Conservation (phyloP, 2,888 invertebrate species). For the Macrophya annulata region DNA sequence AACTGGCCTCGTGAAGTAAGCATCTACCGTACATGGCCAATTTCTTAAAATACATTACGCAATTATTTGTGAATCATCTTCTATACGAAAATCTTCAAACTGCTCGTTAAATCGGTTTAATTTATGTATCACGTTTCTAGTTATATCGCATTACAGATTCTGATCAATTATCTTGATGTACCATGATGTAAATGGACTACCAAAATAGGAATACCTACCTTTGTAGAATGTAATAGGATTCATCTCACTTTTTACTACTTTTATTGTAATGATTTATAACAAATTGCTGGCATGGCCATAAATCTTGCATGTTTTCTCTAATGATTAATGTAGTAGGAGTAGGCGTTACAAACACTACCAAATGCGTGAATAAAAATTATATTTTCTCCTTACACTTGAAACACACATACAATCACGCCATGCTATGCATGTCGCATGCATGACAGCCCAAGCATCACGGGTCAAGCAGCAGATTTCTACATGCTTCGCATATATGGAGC, state of each 20-base stretch:
- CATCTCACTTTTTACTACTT: constrained; percentile 48
- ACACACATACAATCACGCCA: constrained; percentile 56
- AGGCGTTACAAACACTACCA: constrained; percentile 40
- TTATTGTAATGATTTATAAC: constrained; percentile 4
- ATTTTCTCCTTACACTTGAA: constrained; percentile 68
- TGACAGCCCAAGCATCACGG: constrained; percentile 72
- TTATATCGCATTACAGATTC: neutral
- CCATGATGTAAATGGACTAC: neutral
- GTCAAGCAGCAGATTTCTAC: constrained; percentile 69
- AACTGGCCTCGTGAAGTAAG: neutral
- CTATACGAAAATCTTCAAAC: neutral
- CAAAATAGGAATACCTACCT: neutral
- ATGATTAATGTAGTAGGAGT: constrained; percentile 66
- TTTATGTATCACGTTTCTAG: constrained; percentile 7
- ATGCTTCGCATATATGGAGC: constrained; percentile 76
- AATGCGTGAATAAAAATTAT: constrained; percentile 61
- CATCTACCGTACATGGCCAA: neutral
- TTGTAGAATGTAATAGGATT: neutral
- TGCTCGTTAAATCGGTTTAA: neutral
- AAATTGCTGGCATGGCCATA: constrained; percentile 47
- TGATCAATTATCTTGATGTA: neutral
- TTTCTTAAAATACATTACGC: neutral
- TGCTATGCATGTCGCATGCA: constrained; percentile 66
- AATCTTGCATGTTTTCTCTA: constrained; percentile 68
- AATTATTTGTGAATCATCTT: neutral